Evolutionary conservation across 2,888 invertebrate genomes (phyloP), one percentile per base, ranked within the genome.

Genomic region (Eristalis intricaria): DNA sequence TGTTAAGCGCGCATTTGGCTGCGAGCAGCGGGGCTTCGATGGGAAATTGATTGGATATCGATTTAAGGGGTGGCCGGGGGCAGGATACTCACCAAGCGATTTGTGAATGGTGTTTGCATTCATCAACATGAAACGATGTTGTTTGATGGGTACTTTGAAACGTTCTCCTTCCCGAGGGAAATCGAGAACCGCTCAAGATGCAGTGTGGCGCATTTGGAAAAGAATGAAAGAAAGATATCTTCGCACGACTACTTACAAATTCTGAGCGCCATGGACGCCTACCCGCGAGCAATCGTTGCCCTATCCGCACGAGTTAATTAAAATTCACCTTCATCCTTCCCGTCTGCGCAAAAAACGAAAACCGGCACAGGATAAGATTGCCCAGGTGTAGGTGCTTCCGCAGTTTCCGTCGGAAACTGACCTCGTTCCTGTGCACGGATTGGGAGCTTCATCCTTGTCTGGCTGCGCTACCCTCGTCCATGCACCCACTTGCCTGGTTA

Each of bases 311-410:
- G 43, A 70, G 77, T 78, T 86, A 86, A 86, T 86, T 86, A 82
- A 86, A 82, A 86, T 78, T 74, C 65, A 82, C 82, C 82, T 86
- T 77, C 65, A 69, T 32, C 65, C 35, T 69, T 65, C 69, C 50
- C 60, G 32, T 43, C 61, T 43, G 38, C 60, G 70, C 65, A 77
- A 77, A 77, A 69, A 58, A 60, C 1, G 22, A 11, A 4, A 35
- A 38, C 38, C 13, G 13, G 38, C 13, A 3, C 38, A 38, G 13
- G 38, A 38, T 38, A 13, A 13, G 13, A 38, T 38, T 13, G 38
- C 38, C 38, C 38, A 38, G 2, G 4, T 15, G 15, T 13, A 26
- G 11, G 15, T 23, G n/a, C 50, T 50, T 50, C 50, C n/a, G n/a
- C 22, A 11, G 60, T 65, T 69, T 77, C 50, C 69, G 61, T 13